phyloP scores from a whole-genome alignment of 2,113 vertebrate genomes.

The Accipiter cooperii region DNA sequence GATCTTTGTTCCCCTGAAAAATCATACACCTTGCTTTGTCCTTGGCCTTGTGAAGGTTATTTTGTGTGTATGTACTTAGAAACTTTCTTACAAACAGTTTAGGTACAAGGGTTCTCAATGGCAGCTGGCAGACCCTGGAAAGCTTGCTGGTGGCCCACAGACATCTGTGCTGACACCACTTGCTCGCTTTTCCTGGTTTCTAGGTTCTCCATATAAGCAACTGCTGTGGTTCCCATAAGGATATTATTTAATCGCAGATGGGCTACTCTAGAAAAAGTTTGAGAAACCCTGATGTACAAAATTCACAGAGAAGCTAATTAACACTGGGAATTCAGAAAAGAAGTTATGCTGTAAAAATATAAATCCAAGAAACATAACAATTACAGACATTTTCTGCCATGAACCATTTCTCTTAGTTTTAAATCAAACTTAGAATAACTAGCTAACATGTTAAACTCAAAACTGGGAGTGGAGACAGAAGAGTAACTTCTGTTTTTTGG shows the following conservation, averaged over 20 bases:
- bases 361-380: conserved; percentile 5
- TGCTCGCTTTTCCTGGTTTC: background rate
- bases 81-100: background rate
- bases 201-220: background rate
- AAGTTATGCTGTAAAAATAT: background rate
- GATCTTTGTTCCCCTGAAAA: conserved; percentile 54
- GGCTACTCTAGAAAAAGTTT: background rate
- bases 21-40: conserved; percentile 59
- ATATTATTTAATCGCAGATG: background rate
- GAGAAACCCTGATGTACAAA: background rate
- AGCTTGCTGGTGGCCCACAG: background rate
- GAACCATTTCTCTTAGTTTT: conserved; percentile 34
- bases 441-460: background rate
- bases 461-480: conserved; percentile 43
- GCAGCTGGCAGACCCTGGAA: background rate
- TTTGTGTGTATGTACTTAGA: background rate
- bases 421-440: conserved; percentile 3
- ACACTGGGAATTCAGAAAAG: conserved; percentile 44
- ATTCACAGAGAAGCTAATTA: conserved; percentile 60
- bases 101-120: background rate
- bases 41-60: conserved; percentile 6
- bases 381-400: conserved; percentile 53
- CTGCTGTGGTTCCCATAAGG: background rate
- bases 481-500: background rate
- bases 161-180: background rate